A percentile compares a stretch with the other conserved stretches of the same genome.
Conservation (phyloP, 1,140 invertebrate genomes). For the Drosophila simulans region DNA sequence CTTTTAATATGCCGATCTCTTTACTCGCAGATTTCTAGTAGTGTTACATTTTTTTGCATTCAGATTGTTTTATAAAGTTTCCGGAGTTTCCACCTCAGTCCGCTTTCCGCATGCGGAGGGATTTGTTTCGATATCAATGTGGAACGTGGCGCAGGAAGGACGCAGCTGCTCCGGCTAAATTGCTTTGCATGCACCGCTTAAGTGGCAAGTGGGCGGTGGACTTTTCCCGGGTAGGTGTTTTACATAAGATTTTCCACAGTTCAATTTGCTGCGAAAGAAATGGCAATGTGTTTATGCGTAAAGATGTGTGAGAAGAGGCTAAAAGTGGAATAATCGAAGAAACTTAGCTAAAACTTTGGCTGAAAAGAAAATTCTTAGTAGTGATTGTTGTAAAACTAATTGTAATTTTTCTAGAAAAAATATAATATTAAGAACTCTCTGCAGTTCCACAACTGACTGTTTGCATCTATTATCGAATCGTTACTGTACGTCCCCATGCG, state of each 20-base stretch:
- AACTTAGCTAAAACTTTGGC: background rate
- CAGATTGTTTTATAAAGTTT: constrained; percentile 32
- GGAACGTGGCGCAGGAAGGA: constrained; percentile 52
- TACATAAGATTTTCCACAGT: constrained; percentile 21
- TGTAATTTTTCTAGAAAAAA: no score
- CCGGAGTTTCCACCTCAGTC: constrained; percentile 28
- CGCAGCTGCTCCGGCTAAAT: constrained; percentile 72
- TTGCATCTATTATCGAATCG: background rate
- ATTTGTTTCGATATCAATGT: constrained; percentile 62
- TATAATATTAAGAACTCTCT: background rate
- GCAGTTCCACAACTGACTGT: background rate
- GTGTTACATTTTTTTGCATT: background rate
- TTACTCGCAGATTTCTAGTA: no score
- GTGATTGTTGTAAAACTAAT: no score
- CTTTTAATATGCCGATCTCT: no score
- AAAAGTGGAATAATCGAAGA: constrained; percentile 1
- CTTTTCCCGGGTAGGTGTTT: constrained; percentile 3
- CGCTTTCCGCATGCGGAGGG: constrained; percentile 8
- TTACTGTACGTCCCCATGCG: constrained; percentile 3
- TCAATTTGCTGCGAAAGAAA: constrained; percentile 78
- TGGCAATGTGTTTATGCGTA: constrained; percentile 76
- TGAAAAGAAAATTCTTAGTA: no score
- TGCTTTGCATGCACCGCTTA: constrained; percentile 64
- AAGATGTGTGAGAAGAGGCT: constrained; percentile 61
- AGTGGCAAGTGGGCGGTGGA: constrained; percentile 39